phyloP scores from a whole-genome alignment of 2,797 vertebrate genomes.

The Chelonia mydas region DNA sequence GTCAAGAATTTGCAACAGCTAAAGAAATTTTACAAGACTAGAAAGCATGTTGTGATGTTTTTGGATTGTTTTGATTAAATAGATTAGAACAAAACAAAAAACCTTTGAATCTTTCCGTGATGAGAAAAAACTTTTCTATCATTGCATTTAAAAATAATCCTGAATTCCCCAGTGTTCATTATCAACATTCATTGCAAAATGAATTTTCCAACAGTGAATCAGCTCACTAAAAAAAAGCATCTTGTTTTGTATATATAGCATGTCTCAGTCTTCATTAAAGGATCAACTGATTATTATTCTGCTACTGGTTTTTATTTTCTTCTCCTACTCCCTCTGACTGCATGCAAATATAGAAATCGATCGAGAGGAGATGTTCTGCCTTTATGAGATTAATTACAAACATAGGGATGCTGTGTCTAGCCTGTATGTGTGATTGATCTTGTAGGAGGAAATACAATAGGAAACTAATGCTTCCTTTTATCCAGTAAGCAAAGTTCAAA shows the following conservation, averaged over 20 bases:
- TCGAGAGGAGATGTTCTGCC: constrained; percentile 60
- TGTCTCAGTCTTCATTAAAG: background rate
- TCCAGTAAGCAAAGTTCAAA: constrained; percentile 81
- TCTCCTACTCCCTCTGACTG: constrained; percentile 4
- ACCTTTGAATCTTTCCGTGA: background rate
- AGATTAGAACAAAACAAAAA: background rate
- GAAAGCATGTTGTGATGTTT: background rate
- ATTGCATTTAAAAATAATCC: background rate
- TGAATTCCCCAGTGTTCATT: background rate
- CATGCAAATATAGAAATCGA: constrained; percentile 48
- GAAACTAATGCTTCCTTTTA: constrained; percentile 82
- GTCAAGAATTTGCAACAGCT: background rate
- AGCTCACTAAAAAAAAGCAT: constrained; percentile 28
- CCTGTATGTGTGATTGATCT: constrained; percentile 76
- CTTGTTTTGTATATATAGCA: background rate
- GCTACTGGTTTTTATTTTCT: constrained; percentile 45
- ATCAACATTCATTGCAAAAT: background rate
- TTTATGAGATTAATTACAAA: constrained; percentile 78
- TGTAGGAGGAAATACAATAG: constrained; percentile 77
- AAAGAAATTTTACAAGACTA: background rate
- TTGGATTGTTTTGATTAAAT: background rate
- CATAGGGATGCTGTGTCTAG: constrained; percentile 70
- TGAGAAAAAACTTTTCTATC: background rate
- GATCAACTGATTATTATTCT: constrained; percentile 59
- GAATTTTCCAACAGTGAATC: constrained; percentile 41